Conservation (phyloP, 2,797 vertebrate species). For the Pitangus sulphuratus region DNA sequence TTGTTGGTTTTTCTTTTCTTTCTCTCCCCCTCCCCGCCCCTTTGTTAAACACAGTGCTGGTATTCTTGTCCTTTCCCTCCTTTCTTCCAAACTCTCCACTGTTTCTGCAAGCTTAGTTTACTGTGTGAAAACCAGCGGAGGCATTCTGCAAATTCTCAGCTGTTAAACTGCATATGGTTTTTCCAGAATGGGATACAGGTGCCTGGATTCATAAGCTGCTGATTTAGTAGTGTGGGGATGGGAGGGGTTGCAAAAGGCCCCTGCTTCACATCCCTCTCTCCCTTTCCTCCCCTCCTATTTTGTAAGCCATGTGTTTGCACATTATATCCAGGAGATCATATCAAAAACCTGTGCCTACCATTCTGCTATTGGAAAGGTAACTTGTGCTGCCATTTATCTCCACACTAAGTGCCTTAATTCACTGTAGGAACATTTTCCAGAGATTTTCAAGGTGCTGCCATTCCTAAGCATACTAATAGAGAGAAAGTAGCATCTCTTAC, state of each 20-base stretch:
- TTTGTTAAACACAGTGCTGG: not conserved
- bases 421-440: not conserved
- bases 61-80: not conserved
- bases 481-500: not conserved
- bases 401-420: not conserved
- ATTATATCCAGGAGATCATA: not conserved
- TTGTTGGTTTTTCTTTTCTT: not conserved
- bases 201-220: not conserved
- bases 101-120: not conserved
- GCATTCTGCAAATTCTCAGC: conserved; percentile 10
- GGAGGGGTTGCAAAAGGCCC: not conserved
- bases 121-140: not conserved
- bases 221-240: not conserved
- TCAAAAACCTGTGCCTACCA: accelerated
- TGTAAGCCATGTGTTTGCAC: not conserved
- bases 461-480: not conserved
- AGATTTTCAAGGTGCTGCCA: not conserved
- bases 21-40: not conserved
- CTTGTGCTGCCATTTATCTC: not conserved
- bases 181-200: not conserved
- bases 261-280: not conserved
- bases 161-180: not conserved
- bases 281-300: not conserved
- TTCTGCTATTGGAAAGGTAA: not conserved
- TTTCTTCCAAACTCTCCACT: not conserved